Conservation (phyloP, 2,888 invertebrate genomes). For the Ennomos erosarius region DNA sequence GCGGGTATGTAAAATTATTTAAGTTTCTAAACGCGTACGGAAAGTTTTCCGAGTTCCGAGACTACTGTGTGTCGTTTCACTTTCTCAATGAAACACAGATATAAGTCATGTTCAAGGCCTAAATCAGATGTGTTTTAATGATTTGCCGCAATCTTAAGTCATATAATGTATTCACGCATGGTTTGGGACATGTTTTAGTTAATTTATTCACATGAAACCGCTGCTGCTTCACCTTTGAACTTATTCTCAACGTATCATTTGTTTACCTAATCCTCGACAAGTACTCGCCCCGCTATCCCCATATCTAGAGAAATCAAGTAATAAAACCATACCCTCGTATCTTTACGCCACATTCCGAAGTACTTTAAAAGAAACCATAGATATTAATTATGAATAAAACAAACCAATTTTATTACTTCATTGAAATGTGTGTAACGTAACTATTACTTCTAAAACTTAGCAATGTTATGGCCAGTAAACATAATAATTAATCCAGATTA, state of each 20-base stretch:
- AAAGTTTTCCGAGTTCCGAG: conserved; percentile 10
- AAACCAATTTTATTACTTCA: too few relatives aligned
- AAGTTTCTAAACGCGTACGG: conserved; percentile 32
- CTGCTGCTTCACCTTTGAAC: conserved; percentile 23
- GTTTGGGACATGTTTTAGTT: conserved; percentile 13
- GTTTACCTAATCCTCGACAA: conserved; percentile 11
- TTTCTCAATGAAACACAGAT: conserved; percentile 2
- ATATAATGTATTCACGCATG: conserved; percentile 4
- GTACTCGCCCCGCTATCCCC: too few relatives aligned
- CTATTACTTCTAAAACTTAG: too few relatives aligned
- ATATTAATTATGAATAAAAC: too few relatives aligned
- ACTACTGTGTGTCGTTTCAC: conserved; percentile 2
- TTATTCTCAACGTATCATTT: conserved; percentile 5
- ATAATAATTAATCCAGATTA: too few relatives aligned
- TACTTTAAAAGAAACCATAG: too few relatives aligned
- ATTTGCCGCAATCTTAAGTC: conserved; percentile 11
- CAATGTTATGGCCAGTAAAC: too few relatives aligned
- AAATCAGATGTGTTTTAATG: conserved; percentile 4
- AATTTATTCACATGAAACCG: conserved; percentile 18
- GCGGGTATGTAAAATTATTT: conserved; percentile 59
- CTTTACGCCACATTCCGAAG: too few relatives aligned
- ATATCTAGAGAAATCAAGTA: conserved; percentile 6
- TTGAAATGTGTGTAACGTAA: too few relatives aligned
- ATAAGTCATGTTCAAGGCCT: conserved; percentile 1
- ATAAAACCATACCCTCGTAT: not conserved